phyloP scores from a whole-genome alignment of 2,888 invertebrate species.

The Ceriagrion tenellum region DNA sequence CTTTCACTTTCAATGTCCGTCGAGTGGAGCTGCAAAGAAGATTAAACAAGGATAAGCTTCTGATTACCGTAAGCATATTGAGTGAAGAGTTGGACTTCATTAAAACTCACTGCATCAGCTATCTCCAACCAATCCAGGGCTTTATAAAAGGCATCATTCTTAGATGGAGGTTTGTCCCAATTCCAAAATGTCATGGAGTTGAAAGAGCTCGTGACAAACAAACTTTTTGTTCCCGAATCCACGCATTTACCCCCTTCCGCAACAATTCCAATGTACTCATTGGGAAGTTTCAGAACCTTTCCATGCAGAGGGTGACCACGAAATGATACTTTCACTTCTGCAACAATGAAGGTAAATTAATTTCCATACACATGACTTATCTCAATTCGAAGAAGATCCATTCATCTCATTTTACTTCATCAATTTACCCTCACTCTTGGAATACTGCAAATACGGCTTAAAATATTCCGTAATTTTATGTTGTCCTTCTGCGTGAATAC shows the following conservation, averaged over 20 bases:
- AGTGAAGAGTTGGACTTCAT: neutral
- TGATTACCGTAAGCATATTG: neutral
- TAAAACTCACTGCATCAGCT: constrained; percentile 71
- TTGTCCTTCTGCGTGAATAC: constrained; percentile 54
- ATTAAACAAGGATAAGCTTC: neutral
- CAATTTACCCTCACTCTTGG: constrained; percentile 43
- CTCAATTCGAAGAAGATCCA: neutral
- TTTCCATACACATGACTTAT: neutral
- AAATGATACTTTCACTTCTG: constrained; percentile 70
- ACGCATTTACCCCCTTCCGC: constrained; percentile 64
- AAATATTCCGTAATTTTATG: constrained; percentile 51
- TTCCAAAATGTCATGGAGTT: constrained; percentile 73
- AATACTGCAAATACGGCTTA: constrained; percentile 37
- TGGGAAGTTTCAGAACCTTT: constrained; percentile 69
- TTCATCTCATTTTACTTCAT: no score
- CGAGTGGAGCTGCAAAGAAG: constrained; percentile 38
- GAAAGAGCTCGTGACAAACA: constrained; percentile 69
- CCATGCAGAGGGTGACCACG: constrained; percentile 71
- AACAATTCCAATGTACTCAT: constrained; percentile 69
- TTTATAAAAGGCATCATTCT: constrained; percentile 72
- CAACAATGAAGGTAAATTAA: neutral
- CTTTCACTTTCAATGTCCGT: neutral
- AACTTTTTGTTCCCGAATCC: constrained; percentile 54
- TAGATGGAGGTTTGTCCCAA: constrained; percentile 73
- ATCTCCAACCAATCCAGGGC: constrained; percentile 72